phyloP scores from a whole-genome alignment of 1,140 invertebrate genomes.

The Pogonomyrmex californicus region DNA sequence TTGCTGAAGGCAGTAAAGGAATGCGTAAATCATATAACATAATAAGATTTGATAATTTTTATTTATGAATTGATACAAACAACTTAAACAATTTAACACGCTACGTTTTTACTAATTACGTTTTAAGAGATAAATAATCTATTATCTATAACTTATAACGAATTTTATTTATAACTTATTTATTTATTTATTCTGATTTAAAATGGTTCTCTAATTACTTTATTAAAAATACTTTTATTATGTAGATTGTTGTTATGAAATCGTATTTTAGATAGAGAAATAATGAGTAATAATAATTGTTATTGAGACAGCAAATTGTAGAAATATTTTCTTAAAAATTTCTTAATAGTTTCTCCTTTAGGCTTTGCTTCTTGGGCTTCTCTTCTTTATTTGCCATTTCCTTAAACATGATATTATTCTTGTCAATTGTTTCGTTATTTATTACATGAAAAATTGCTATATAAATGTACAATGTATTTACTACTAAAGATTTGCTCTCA shows the following conservation, averaged over 20 bases:
- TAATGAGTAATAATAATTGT: conserved; percentile 36
- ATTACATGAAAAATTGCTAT: conserved; percentile 2
- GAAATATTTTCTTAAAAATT: not conserved
- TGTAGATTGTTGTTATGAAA: conserved; percentile 3
- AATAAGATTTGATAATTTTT: conserved; percentile 35
- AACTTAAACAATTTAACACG: not conserved
- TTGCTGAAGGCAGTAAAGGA: conserved; percentile 77
- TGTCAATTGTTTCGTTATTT: conserved; percentile 15
- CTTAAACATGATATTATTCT: not conserved
- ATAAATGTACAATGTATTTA: not conserved
- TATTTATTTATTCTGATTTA: conserved; percentile 13
- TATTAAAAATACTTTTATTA: conserved; percentile 38
- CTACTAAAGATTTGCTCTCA: not conserved
- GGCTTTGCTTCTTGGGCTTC: not conserved
- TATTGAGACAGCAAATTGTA: conserved; percentile 5
- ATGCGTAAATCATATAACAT: conserved; percentile 63
- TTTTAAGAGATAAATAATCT: not conserved
- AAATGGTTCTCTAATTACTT: conserved; percentile 9
- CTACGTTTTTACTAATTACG: conserved; percentile 20
- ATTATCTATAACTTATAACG: conserved; percentile 2
- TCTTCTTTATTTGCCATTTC: not conserved
- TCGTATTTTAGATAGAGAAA: conserved; percentile 36
- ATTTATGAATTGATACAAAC: not conserved
- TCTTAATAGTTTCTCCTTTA: conserved; percentile 55
- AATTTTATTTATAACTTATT: conserved; percentile 28